Percentiles rank a stretch among this genome's conserved stretches.
Evolutionary conservation across 2,888 invertebrate species (phyloP).

Genomic region (Gerris lacustris): DNA sequence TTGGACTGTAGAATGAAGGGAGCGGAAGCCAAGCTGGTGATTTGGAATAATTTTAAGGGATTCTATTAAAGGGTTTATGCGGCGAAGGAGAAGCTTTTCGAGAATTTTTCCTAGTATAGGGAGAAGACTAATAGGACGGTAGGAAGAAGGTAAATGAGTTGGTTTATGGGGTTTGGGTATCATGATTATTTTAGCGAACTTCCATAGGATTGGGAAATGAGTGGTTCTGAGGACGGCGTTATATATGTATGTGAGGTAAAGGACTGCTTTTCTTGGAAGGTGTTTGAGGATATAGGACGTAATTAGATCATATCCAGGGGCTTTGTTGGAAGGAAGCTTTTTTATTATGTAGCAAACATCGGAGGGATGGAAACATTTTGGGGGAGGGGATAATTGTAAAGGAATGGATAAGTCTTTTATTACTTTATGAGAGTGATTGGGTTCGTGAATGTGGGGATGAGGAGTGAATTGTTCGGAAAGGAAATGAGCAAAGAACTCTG

Average conservation of each 20-base stretch:
- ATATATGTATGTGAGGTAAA: conserved; percentile 27
- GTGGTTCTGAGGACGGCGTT: conserved; percentile 29
- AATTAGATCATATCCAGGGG: conserved; percentile 30
- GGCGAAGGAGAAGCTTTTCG: conserved; percentile 16
- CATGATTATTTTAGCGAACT: conserved; percentile 23
- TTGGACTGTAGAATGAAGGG: conserved; percentile 20
- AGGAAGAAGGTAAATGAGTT: conserved; percentile 15
- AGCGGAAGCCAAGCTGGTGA: conserved; percentile 25
- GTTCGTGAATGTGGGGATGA: no score
- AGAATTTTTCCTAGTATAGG: conserved; percentile 18
- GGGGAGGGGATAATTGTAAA: conserved; percentile 16
- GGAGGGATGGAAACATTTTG: conserved; percentile 19
- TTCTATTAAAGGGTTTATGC: conserved; percentile 19
- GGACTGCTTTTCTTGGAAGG: conserved; percentile 28
- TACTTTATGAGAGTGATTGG: no score
- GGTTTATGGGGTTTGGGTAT: conserved; percentile 21
- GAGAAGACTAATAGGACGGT: conserved; percentile 21
- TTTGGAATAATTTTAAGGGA: conserved; percentile 17
- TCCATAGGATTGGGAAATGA: conserved; percentile 31
- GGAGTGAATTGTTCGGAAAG: no score
- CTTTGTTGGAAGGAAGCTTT: conserved; percentile 19
- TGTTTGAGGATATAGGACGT: conserved; percentile 28
- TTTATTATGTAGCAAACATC: conserved; percentile 16
- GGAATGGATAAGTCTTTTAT: conserved; percentile 15
- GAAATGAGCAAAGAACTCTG: no score